Base-by-base conservation (phyloP, 2,113 vertebrate species). In the Helogale parvula region DNA sequence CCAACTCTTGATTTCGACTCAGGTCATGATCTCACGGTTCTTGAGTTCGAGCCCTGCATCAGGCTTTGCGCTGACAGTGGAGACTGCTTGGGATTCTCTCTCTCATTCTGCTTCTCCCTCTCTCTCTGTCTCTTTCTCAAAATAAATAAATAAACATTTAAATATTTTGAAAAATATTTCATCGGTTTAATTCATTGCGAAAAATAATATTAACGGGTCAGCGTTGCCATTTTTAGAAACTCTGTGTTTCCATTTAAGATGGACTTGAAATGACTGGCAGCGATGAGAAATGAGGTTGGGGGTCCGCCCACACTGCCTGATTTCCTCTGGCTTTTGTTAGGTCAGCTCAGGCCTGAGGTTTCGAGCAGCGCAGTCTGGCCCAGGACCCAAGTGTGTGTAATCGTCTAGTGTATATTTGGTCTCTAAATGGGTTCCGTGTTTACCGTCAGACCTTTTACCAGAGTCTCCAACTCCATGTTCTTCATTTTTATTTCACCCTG, bases 121-220 rank as follows among this genome's bases (percentile, higher is more conserved):
- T 60, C 57, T 23, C 21, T 60, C 57, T 60, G 52, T 54, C 52
- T 54, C 21, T 54, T 16, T 54, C 57, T 60, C 21, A 60, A 60
- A 60, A 60, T 60, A 57, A 7, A 57, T 57, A 60, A 23, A 2
- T 60, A 60, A 60, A 60, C 57, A 60, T 60, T 60, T 23, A 9
- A 60, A 60, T 2, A 23, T 97, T 91, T 89, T 94, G 50, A 76
- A 88, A 96, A 94, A 33, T 65, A 93, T 50, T 60, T 47, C 35
- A 23, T 81, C 29, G 1, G 29, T 69, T 96, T 95, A 93, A 71
- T 60, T 92, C 65, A 54, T 88, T 38, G 82, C n/a, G 66, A 82
- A 91, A 38, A 88, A 41, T 23, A 47, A 63, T 16, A 68, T 25
- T 47, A 57, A 88, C 45, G 93, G 38, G 45, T 63, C 14, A 19